These are phyloP conservation scores for Pandemis corylana DNA, from an alignment of 2,888 invertebrate genomes.

Conservation along the genomic window DNA sequence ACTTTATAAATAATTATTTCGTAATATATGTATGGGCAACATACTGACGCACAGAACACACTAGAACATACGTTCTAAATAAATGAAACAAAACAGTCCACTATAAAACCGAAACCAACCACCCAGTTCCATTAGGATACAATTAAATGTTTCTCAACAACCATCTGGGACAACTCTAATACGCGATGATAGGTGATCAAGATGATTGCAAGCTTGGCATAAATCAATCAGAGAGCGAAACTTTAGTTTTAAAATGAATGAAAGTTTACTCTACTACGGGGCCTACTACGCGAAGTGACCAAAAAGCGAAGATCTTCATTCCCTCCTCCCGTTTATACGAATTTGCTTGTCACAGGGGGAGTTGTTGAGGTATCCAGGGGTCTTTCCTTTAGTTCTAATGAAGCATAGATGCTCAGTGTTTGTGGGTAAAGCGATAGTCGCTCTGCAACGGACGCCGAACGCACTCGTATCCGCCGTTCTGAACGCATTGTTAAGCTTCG, in stretches of 20 bases:
- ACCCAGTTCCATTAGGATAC: conserved; percentile 55
- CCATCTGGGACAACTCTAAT: conserved; percentile 48
- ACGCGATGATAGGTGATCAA: conserved; percentile 51
- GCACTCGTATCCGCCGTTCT: conserved; percentile 63
- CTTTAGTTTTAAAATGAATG: conserved; percentile 56
- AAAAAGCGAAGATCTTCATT: conserved; percentile 55
- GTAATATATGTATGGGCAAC: neutral
- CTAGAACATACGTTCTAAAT: conserved; percentile 25
- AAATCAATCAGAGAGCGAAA: conserved; percentile 47
- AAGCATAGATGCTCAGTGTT: conserved; percentile 70
- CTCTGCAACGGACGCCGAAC: conserved; percentile 62
- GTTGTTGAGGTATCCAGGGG: conserved; percentile 51
- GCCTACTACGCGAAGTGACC: conserved; percentile 56
- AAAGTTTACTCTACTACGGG: conserved; percentile 63
- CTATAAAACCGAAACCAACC: conserved; percentile 48
- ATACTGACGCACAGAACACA: conserved; percentile 31
- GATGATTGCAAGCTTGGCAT: conserved; percentile 48
- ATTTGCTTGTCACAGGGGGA: conserved; percentile 53
- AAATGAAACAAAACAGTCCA: conserved; percentile 62
- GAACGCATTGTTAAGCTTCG: conserved; percentile 51
- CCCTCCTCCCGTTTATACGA: conserved; percentile 46
- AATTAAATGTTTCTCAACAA: conserved; percentile 58
- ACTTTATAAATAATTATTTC: neutral
- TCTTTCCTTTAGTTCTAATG: conserved; percentile 60
- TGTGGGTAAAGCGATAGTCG: conserved; percentile 65